A percentile compares a stretch with the other conserved stretches of the same genome.
Conservation (phyloP, 2,888 invertebrate species). For the Neoitamus cyanurus region DNA sequence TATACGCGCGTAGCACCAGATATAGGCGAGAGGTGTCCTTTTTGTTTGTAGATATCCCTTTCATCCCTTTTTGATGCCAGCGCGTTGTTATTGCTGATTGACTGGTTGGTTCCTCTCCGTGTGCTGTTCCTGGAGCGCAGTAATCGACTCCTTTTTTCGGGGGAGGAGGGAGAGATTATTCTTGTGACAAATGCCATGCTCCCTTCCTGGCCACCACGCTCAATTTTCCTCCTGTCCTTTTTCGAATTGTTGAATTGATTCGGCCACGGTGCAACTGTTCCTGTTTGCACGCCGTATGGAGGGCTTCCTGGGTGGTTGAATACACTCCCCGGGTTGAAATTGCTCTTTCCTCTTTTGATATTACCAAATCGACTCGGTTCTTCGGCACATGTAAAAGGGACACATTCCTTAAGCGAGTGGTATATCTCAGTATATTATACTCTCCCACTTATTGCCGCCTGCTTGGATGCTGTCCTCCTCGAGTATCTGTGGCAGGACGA, state of each 20-base stretch:
- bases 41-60: not conserved
- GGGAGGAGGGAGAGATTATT: not conserved
- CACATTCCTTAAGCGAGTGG: not conserved
- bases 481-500: not conserved
- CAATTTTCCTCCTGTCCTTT: not conserved
- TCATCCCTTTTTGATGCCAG: slow-evolving; percentile 17
- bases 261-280: not conserved
- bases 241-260: not conserved
- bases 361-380: not conserved
- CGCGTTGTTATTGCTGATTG: slow-evolving; percentile 16
- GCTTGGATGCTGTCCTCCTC: not conserved
- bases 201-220: not conserved
- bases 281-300: not conserved
- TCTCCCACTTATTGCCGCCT: not conserved
- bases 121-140: not conserved
- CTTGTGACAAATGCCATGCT: not conserved
- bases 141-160: not conserved
- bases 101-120: slow-evolving; percentile 17
- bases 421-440: not conserved
- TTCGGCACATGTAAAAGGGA: not conserved
- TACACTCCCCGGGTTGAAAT: not conserved
- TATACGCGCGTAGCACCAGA: not conserved
- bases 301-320: not conserved
- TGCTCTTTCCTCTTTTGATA: not conserved
- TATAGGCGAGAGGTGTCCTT: not conserved